phyloP scores from a whole-genome alignment of 2,113 vertebrate genomes.

The Trochalopteron elliotii region DNA sequence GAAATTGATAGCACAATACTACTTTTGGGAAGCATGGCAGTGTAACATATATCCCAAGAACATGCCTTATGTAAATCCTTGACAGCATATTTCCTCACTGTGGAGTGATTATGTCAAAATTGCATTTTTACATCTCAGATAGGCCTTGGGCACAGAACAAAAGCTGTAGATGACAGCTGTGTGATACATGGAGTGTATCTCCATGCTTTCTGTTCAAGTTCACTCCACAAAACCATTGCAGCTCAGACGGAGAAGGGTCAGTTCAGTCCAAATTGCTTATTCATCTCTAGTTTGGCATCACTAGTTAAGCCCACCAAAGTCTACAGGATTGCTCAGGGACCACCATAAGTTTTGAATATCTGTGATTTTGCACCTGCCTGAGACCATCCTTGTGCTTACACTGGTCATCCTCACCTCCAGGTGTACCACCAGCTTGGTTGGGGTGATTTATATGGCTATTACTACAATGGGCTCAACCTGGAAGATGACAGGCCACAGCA shows the following conservation, averaged over 20 bases:
- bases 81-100: not conserved
- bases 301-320: not conserved
- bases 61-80: not conserved
- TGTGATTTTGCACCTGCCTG: not conserved
- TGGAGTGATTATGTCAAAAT: not conserved
- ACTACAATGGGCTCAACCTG: conserved; percentile 56
- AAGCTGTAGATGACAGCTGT: not conserved
- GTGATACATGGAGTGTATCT: not conserved
- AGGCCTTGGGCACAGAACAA: not conserved
- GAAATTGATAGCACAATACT: not conserved
- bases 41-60: not conserved
- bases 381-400: not conserved
- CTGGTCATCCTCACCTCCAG: conserved; percentile 21
- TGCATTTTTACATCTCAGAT: not conserved
- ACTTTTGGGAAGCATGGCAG: not conserved
- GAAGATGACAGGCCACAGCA: conserved; percentile 34
- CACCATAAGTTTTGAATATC: not conserved
- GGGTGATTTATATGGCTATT: conserved; percentile 48
- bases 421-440: conserved; percentile 42
- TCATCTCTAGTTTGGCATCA: not conserved
- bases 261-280: not conserved
- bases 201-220: not conserved
- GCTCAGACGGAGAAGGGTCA: not conserved
- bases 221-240: not conserved
- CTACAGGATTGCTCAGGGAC: not conserved